phyloP scores from a whole-genome alignment of 2,888 invertebrate species.

The Germaria angustata region DNA sequence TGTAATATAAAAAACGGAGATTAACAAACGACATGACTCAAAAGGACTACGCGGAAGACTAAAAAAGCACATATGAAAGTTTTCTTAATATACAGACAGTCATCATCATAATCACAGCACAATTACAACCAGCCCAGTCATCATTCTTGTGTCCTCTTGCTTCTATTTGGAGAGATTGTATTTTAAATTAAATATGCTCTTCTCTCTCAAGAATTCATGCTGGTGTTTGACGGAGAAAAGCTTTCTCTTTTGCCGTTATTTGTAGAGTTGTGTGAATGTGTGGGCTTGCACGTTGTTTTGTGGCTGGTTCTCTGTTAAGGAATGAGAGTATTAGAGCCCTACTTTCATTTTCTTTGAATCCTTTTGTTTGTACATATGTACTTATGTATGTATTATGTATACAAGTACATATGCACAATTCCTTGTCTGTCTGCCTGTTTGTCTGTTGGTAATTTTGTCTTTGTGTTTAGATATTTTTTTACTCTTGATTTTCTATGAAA shows the following conservation, averaged over 20 bases:
- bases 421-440: background rate
- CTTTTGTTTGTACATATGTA: conserved; percentile 12
- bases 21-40: conserved; percentile 73
- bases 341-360: conserved; percentile 47
- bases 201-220: background rate
- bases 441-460: background rate
- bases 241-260: conserved; percentile 11
- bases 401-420: background rate
- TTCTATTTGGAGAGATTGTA: too few relatives aligned
- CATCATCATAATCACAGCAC: background rate
- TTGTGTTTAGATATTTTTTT: background rate
- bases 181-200: too few relatives aligned
- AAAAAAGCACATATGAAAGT: conserved; percentile 63
- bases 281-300: background rate
- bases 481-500: conserved; percentile 21
- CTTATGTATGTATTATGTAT: background rate
- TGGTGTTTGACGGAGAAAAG: conserved; percentile 46
- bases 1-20: conserved; percentile 67
- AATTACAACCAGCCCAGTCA: background rate
- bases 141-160: background rate
- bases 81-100: conserved; percentile 58
- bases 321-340: conserved; percentile 2
- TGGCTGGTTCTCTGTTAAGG: background rate
- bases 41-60: conserved; percentile 77
- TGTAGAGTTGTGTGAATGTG: conserved; percentile 35